Percentiles rank a stretch among this genome's conserved stretches.
phyloP scores from a whole-genome alignment of 2,797 vertebrate species.

The Aldrovandia affinis region DNA sequence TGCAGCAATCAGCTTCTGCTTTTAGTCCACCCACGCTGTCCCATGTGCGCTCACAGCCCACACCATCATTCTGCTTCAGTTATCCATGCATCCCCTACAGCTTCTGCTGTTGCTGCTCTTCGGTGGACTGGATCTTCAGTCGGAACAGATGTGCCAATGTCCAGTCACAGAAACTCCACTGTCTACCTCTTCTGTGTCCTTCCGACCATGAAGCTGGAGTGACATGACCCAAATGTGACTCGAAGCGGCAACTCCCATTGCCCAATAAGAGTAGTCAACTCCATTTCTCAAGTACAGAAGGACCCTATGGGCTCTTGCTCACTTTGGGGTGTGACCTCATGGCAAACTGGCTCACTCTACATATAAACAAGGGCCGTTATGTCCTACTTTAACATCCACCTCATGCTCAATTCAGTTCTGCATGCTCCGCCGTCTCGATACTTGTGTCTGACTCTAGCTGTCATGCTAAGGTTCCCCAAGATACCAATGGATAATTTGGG shows the following conservation, averaged over 20 bases:
- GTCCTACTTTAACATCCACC: too few species aligned
- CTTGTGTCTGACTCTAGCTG: not conserved
- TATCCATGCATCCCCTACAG: not conserved
- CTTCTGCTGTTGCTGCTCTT: not conserved
- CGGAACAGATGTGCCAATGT: not conserved
- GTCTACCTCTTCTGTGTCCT: not conserved
- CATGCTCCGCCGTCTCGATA: not conserved
- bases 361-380: too few species aligned
- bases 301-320: not conserved
- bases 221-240: conserved; percentile 5
- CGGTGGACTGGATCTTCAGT: not conserved
- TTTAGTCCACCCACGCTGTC: too few species aligned
- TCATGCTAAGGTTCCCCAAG: not conserved
- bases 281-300: not conserved
- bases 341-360: not conserved
- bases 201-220: not conserved
- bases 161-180: not conserved
- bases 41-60: not conserved
- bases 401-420: too few species aligned
- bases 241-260: not conserved
- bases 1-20: not conserved
- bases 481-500: not conserved
- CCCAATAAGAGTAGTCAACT: not conserved
- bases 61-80: not conserved
- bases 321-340: not conserved